Evolutionary conservation across 1,140 invertebrate genomes (phyloP).

Genomic region (Hirudo medicinalis): DNA sequence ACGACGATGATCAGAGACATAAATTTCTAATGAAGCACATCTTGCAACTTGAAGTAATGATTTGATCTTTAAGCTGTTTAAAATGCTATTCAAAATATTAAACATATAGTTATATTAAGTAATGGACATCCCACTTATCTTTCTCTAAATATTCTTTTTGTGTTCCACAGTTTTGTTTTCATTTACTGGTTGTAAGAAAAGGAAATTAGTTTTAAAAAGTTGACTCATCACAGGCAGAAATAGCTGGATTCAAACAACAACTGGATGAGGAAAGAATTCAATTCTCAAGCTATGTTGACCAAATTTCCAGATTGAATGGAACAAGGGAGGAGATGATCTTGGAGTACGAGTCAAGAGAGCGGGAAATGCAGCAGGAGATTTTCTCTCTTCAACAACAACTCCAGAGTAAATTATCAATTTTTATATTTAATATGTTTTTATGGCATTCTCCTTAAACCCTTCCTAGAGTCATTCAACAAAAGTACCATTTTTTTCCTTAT

Average conservation of each 20-base stretch:
- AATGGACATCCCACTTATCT: too few species aligned
- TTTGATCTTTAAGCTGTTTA: too few species aligned
- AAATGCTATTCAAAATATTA: too few species aligned
- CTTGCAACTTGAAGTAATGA: too few species aligned
- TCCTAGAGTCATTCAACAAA: too few species aligned
- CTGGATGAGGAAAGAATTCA: conserved; percentile 26
- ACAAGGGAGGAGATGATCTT: conserved; percentile 9
- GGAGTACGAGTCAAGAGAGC: background rate
- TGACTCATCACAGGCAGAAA: conserved; percentile 28
- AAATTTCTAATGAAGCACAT: too few species aligned
- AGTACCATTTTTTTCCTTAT: too few species aligned
- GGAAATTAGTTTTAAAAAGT: background rate
- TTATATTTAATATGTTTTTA: background rate
- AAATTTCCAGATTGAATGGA: conserved; percentile 10
- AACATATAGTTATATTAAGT: too few species aligned
- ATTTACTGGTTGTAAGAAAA: background rate
- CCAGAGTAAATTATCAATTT: conserved; percentile 9
- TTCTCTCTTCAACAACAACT: background rate
- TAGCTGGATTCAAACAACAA: conserved; percentile 29
- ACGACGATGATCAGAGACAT: too few species aligned
- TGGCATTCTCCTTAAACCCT: too few species aligned
- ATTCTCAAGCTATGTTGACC: background rate
- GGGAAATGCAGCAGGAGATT: background rate
- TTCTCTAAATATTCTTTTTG: too few species aligned
- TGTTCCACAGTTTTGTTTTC: too few species aligned